These are phyloP conservation scores for Dryococelus australis DNA, from an alignment of 2,888 invertebrate genomes.

Conservation along the genomic window DNA sequence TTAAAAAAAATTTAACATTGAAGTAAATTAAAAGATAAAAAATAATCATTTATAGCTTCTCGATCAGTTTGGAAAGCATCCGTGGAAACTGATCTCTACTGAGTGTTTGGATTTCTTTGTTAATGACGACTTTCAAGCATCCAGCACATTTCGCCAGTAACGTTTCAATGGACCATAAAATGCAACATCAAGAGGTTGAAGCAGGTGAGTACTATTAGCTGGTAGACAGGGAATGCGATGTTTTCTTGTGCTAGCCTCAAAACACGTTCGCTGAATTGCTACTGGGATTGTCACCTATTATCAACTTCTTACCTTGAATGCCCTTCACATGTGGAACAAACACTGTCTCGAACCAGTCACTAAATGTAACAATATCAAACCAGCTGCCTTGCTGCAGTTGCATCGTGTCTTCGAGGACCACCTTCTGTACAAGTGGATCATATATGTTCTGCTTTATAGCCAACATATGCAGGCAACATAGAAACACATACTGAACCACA, in stretches of 20 bases:
- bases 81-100: neutral
- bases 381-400: neutral
- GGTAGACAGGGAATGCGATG: constrained; percentile 10
- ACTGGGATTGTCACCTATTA: neutral
- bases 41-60: neutral
- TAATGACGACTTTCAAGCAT: neutral
- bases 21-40: too few species aligned
- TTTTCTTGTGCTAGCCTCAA: neutral
- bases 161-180: constrained; percentile 19
- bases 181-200: constrained; percentile 21
- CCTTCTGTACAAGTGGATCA: neutral
- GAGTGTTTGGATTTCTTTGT: constrained; percentile 22
- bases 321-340: constrained; percentile 23
- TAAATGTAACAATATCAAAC: constrained; percentile 13
- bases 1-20: too few species aligned
- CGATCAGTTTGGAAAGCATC: neutral
- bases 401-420: neutral
- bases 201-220: neutral
- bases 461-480: neutral
- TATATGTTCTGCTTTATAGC: neutral
- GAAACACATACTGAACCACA: neutral
- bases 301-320: neutral
- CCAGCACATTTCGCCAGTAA: neutral
- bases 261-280: neutral
- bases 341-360: constrained; percentile 21